These are phyloP conservation scores for Fundulus diaphanus DNA, from an alignment of 2,797 vertebrate genomes.

Conservation along the genomic window DNA sequence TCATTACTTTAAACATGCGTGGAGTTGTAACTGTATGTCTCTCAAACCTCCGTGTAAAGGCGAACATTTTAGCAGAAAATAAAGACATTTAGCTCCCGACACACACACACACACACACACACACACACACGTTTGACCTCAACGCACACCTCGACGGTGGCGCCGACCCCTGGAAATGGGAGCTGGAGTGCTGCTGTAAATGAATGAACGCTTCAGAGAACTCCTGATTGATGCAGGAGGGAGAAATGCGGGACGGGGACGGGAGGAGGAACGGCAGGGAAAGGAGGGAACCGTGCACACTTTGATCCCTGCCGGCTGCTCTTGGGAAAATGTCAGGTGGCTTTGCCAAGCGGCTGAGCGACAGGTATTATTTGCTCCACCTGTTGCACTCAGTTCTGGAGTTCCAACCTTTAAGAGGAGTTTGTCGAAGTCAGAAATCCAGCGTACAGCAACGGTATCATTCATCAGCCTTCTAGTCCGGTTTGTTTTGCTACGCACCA, in stretches of 20 bases:
- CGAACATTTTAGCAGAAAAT: slow-evolving; percentile 30
- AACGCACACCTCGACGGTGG: slow-evolving; percentile 11
- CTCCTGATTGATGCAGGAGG: slow-evolving; percentile 52
- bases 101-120: neutral
- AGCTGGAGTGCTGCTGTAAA: slow-evolving; percentile 26
- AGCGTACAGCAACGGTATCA: slow-evolving; percentile 28
- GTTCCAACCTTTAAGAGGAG: slow-evolving; percentile 43
- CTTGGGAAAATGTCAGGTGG: slow-evolving; percentile 74
- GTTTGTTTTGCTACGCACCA: slow-evolving; percentile 65
- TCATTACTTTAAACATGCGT: slow-evolving; percentile 45
- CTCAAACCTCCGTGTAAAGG: slow-evolving; percentile 31
- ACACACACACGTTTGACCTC: slow-evolving; percentile 13
- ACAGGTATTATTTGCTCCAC: slow-evolving; percentile 20
- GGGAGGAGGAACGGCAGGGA: slow-evolving; percentile 28
- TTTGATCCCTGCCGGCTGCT: slow-evolving; percentile 66
- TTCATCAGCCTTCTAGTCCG: slow-evolving; percentile 37
- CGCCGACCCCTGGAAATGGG: slow-evolving; percentile 41
- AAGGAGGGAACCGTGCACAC: slow-evolving; percentile 35
- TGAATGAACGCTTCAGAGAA: slow-evolving; percentile 36
- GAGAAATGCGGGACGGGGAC: slow-evolving; percentile 12
- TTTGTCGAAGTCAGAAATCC: slow-evolving; percentile 40
- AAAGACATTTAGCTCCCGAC: slow-evolving; percentile 10
- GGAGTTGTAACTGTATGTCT: slow-evolving; percentile 38
- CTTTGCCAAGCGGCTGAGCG: slow-evolving; percentile 54
- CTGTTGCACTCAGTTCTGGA: slow-evolving; percentile 21